phyloP scores from a whole-genome alignment of 1,140 invertebrate species.

The Diorhabda elongata region DNA sequence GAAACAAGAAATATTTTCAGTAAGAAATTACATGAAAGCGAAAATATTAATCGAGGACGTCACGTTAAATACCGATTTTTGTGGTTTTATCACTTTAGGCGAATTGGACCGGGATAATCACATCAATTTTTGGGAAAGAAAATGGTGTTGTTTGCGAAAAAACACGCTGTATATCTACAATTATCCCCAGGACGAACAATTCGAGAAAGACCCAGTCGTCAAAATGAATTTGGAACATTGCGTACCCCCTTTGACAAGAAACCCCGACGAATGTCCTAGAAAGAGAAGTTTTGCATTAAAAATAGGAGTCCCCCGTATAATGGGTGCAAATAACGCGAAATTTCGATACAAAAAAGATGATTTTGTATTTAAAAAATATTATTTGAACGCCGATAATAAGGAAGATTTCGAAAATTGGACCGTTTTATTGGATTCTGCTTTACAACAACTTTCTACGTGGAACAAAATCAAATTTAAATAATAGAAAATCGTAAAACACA shows the following conservation, averaged over 20 bases:
- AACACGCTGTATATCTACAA: slow-evolving; percentile 20
- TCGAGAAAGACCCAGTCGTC: slow-evolving; percentile 13
- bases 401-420: slow-evolving; percentile 8
- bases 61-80: slow-evolving; percentile 6
- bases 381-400: slow-evolving; percentile 3
- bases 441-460: background rate
- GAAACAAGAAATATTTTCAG: no score
- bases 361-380: background rate
- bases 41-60: slow-evolving; percentile 12
- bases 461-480: background rate
- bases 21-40: slow-evolving; percentile 8
- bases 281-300: slow-evolving; percentile 19
- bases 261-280: slow-evolving; percentile 18
- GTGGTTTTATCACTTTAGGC: slow-evolving; percentile 25
- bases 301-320: slow-evolving; percentile 10
- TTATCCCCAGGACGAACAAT: slow-evolving; percentile 21
- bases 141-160: slow-evolving; percentile 22
- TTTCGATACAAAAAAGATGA: background rate
- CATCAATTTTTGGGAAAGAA: slow-evolving; percentile 19
- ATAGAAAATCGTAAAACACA: background rate
- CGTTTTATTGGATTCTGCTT: background rate
- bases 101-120: background rate
- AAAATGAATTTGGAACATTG: slow-evolving; percentile 22
- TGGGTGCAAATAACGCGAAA: background rate
- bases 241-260: slow-evolving; percentile 11